A percentile compares a stretch with the other conserved stretches of the same genome.
These are phyloP conservation scores for Pollenia amentaria DNA, from an alignment of 2,888 invertebrate genomes.

Conservation along the genomic window DNA sequence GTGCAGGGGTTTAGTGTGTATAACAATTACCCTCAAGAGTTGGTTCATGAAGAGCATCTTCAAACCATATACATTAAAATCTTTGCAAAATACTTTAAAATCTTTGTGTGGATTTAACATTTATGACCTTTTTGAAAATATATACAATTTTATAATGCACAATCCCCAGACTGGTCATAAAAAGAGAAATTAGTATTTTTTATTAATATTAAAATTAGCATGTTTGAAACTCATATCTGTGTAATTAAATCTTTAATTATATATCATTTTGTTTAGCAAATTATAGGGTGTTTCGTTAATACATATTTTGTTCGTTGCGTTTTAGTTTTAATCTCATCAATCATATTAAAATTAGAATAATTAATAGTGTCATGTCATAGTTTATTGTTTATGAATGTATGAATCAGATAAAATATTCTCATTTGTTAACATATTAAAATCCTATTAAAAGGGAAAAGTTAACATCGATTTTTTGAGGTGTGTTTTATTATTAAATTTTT, in stretches of 20 bases:
- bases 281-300: slow-evolving; percentile 1
- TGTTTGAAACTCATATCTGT: slow-evolving; percentile 21
- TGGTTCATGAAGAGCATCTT: neutral
- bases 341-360: slow-evolving; percentile 31
- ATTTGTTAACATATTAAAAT: too few species aligned
- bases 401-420: neutral
- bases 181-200: slow-evolving; percentile 3
- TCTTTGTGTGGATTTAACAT: too few species aligned
- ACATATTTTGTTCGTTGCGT: slow-evolving; percentile 13
- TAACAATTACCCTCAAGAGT: neutral
- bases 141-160: neutral
- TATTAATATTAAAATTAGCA: neutral
- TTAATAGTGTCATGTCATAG: slow-evolving; percentile 18
- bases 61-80: neutral
- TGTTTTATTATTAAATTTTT: too few species aligned
- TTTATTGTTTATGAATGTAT: neutral
- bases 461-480: too few species aligned
- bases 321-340: slow-evolving; percentile 30
- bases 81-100: neutral
- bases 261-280: slow-evolving; percentile 57
- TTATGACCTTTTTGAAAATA: neutral
- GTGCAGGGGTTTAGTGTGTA: too few species aligned
- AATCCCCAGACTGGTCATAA: neutral
- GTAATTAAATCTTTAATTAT: slow-evolving; percentile 40
- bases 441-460: too few species aligned